Base-by-base conservation (phyloP, 2,113 vertebrate species). In the Pao palembangensis region DNA sequence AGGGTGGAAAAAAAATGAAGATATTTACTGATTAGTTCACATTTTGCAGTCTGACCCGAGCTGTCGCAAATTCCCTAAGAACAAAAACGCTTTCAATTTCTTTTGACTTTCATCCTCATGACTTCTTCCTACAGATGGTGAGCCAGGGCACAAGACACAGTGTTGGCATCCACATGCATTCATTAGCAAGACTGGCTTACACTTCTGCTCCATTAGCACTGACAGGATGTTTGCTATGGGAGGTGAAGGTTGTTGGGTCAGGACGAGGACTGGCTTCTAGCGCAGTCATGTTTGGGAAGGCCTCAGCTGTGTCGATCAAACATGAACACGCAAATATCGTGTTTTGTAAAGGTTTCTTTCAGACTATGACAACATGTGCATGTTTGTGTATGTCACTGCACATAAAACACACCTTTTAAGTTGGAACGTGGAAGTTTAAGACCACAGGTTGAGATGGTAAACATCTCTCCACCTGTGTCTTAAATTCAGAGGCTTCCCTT, bases 361-460 rank as follows among this genome's bases (percentile, higher is more conserved):
- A 52, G 16, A 77, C 52, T 25, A 19, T 60, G 50, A n/a, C 20
- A 17, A 62, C 56, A 67, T 8, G 21, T 62, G 42, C 57, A 64
- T 47, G 47, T 76, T 64, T 77, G 56, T 71, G 59, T 73, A 65
- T 47, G 47, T 65, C 58, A 28, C 52, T 42, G 43, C 70, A 56
- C 61, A 50, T 78, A 75, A 75, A 72, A 63, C 21, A 53, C 6
- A 61, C 25, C 50, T 64, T 46, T 59, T 11, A 21, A 3, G 34
- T 46, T 62, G 80, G 68, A 80, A 83, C 79, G 79, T 78, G 73
- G 49, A 67, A 42, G 72, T 80, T 76, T 56, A 77, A 79, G 67
- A 74, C n/a, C 68, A 55, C 31, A 63, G 70, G 68, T 76, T 55
- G 55, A 49, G 61, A 59, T 77, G 61, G 48, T 68, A 80, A 79